Evolutionary conservation across 37 sponge, comb jelly and placozoan genomes (phyloP).

Genomic region (Chondrosia reniformis): DNA sequence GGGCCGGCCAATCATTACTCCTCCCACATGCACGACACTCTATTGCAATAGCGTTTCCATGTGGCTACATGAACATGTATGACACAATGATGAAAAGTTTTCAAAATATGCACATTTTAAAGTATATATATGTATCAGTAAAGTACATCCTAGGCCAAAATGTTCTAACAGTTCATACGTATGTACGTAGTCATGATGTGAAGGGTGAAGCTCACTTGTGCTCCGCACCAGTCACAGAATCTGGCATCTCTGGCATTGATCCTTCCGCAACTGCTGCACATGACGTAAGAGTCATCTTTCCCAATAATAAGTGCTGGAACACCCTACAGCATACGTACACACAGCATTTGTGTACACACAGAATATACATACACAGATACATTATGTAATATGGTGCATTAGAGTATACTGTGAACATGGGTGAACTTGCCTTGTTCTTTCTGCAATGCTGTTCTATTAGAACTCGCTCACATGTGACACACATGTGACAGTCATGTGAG

Average conservation of each 20-base stretch:
- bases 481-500: slow-evolving; percentile 25
- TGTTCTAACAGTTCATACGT: no score
- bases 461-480: slow-evolving; percentile 74
- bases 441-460: no score
- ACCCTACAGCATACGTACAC: slow-evolving; percentile 9
- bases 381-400: not conserved
- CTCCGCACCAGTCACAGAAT: slow-evolving; percentile 90
- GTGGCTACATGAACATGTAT: slow-evolving; percentile 33
- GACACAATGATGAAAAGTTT: no score
- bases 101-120: no score
- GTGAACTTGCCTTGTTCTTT: not conserved
- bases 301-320: slow-evolving; percentile 6
- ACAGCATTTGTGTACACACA: no score
- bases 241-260: slow-evolving; percentile 76
- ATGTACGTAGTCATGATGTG: no score
- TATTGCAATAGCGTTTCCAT: slow-evolving; percentile 29
- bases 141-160: no score
- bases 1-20: slow-evolving; percentile 45
- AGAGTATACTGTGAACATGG: not conserved
- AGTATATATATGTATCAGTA: no score
- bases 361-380: not conserved
- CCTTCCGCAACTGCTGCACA: slow-evolving; percentile 75
- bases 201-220: slow-evolving; percentile 51
- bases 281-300: slow-evolving; percentile 23
- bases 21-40: slow-evolving; percentile 38